Conservation (phyloP, 2,797 vertebrate species). For the Schizopygopsis pylzovi region DNA sequence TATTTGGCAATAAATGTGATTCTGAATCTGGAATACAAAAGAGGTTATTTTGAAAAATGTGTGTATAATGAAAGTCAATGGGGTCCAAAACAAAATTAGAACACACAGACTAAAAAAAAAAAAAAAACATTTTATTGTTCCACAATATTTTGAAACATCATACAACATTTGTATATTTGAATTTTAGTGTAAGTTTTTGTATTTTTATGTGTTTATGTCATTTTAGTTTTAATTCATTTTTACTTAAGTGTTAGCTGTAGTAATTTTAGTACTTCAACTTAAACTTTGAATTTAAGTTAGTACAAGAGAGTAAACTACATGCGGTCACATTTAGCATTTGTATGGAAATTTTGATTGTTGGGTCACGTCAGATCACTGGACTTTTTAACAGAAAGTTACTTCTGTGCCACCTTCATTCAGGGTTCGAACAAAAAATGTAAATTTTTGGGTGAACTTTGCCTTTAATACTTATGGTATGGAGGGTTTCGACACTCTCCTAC, state of each 20-base stretch:
- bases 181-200: not conserved
- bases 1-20: too few species aligned
- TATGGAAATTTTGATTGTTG: too few species aligned
- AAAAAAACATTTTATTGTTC: too few species aligned
- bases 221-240: not conserved
- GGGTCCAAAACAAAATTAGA: too few species aligned
- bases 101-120: too few species aligned
- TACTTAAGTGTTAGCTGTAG: not conserved
- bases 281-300: not conserved
- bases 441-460: not conserved
- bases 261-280: not conserved
- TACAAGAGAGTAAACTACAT: not conserved
- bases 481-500: not conserved
- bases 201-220: not conserved
- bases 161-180: not conserved
- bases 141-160: not conserved
- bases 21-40: not conserved
- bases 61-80: too few species aligned
- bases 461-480: not conserved
- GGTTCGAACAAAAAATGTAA: not conserved
- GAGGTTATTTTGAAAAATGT: not conserved
- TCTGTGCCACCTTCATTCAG: not conserved
- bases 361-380: too few species aligned
- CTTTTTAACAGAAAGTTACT: not conserved
- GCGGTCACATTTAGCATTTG: too few species aligned